Evolutionary conservation across 1,140 invertebrate genomes (phyloP).

Genomic region (Xylocopa sonorina): DNA sequence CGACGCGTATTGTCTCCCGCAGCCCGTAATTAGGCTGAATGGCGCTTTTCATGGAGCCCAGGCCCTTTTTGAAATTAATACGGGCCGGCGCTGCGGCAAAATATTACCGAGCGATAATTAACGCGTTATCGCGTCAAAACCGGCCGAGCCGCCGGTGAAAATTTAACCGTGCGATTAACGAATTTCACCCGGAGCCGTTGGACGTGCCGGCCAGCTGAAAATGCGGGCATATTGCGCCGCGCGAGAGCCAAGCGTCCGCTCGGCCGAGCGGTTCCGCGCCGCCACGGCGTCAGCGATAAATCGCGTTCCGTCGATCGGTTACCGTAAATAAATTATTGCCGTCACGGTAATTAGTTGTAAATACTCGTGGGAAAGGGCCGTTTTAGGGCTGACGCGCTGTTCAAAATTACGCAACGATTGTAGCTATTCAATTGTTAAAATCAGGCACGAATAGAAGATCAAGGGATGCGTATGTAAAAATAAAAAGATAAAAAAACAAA

Average conservation of each 20-base stretch:
- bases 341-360: neutral
- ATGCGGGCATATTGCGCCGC: constrained; percentile 23
- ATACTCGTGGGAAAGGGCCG: neutral
- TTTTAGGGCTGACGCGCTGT: neutral
- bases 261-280: neutral
- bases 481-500: no score
- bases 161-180: constrained; percentile 67
- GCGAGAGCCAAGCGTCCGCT: no score
- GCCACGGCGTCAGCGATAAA: neutral
- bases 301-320: neutral
- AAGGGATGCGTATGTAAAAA: no score
- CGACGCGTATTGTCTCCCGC: constrained; percentile 52
- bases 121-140: constrained; percentile 69
- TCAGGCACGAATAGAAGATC: no score
- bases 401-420: neutral
- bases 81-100: constrained; percentile 55
- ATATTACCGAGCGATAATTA: constrained; percentile 67
- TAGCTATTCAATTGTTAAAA: neutral
- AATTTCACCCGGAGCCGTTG: constrained; percentile 39
- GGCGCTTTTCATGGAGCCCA: constrained; percentile 62
- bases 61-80: constrained; percentile 63
- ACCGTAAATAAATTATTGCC: constrained; percentile 8
- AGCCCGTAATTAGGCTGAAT: constrained; percentile 67
- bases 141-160: constrained; percentile 45
- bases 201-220: neutral